Evolutionary conservation across 1,140 invertebrate species (phyloP), one percentile per base, ranked within the genome.

Genomic region (Drosophila insularis): DNA sequence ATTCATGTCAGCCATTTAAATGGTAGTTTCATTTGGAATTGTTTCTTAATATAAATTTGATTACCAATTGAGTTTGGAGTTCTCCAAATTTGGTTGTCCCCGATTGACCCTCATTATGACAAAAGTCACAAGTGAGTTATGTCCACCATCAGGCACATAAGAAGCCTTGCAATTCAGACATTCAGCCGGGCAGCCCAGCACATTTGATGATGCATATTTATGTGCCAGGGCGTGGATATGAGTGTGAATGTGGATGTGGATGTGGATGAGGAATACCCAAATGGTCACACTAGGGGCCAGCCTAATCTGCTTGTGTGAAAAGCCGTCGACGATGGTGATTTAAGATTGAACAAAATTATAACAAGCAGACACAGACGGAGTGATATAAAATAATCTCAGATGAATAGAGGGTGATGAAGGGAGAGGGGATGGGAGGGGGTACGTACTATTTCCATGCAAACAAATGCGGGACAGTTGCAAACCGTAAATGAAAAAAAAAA

Each of bases 381-480:
- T 78, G 74, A 58, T 75, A 81, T 87, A 68, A 82, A 87, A 79
- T 87, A 86, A 87, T 86, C 81, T 72, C 68, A 65, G 43, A 65
- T 87, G 74, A 72, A 68, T 58, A 40, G 54, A 14, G 5, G 17
- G 1, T 3, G 62, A 11, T 6, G 27, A 0, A 5, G 4, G 27
- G 50, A 65, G 63, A 60, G 67, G 72, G 66, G 78, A 19, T 19
- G 17, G 17, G 8, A 13, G 7, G 14, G 14, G 43, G 27, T 27
- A 27, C 27, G 35, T n/a, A 37, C 68, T 71, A 73, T 63, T 74
- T 68, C 50, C 59, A 61, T 74, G 46, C 72, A 31, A 63, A 43
- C 59, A 86, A 68, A 86, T 86, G 82, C 82, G 82, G 82, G 82
- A 86, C 74, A 82, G 80, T 86, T 79, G 79, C 54, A 37, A 59